Conservation (phyloP, 2,888 invertebrate species). For the Phoenoteleia sp. region DNA sequence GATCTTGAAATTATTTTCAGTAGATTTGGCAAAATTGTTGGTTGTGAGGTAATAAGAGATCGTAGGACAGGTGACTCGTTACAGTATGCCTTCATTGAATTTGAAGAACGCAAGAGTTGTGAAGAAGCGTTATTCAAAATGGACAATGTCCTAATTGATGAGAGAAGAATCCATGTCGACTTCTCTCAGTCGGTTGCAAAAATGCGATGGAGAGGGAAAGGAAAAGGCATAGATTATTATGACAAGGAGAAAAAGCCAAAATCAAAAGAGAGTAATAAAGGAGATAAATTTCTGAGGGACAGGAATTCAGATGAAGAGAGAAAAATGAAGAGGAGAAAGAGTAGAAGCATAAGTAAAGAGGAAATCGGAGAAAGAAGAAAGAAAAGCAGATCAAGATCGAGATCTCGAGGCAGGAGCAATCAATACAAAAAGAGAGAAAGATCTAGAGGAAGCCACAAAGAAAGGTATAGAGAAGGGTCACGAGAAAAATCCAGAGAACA, state of each 20-base stretch:
- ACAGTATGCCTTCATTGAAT: constrained; percentile 99
- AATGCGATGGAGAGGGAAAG: constrained; percentile 96
- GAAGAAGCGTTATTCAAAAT: constrained; percentile 99
- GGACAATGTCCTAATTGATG: constrained; percentile 99
- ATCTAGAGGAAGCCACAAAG: constrained; percentile 42
- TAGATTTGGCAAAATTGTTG: constrained; percentile 96
- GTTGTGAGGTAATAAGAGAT: constrained; percentile 98
- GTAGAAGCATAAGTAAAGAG: constrained; percentile 60
- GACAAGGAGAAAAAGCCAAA: constrained; percentile 65
- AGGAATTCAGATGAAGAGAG: constrained; percentile 62
- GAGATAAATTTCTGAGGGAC: constrained; percentile 66
- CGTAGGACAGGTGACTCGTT: constrained; percentile 97
- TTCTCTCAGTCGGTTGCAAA: constrained; percentile 99
- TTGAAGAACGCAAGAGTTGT: constrained; percentile 96
- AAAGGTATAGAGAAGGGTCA: not conserved
- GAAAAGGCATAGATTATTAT: constrained; percentile 89
- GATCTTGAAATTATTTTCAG: constrained; percentile 99
- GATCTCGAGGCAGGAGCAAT: constrained; percentile 42
- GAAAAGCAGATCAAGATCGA: constrained; percentile 27
- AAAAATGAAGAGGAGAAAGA: constrained; percentile 51
- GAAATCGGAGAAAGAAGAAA: not conserved
- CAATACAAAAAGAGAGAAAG: constrained; percentile 29
- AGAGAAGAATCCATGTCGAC: constrained; percentile 99
- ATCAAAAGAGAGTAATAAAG: constrained; percentile 53
- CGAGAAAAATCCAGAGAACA: constrained; percentile 41